Evolutionary conservation across 2,113 vertebrate species (phyloP), one percentile per base, ranked within the genome.

Genomic region (Regulus satrapa): DNA sequence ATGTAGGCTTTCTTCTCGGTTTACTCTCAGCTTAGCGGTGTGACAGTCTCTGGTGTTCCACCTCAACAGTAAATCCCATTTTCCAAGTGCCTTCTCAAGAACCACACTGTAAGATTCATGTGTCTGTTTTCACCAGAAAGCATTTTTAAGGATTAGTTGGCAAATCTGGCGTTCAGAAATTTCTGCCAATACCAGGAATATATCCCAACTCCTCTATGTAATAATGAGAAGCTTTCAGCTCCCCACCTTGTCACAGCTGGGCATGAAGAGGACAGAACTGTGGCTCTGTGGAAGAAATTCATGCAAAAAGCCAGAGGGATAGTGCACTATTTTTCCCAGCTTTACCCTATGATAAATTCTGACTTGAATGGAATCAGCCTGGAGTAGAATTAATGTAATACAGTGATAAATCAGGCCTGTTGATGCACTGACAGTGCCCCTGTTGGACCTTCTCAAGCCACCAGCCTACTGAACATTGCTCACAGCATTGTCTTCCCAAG

Each of bases 401-500:
- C 56, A 91, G 87, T 88, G 78, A 92, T 96, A 91, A 96, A 95
- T 96, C 94, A 95, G 54, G 67, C 63, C 87, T 69, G 89, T 72
- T 94, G 89, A 85, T 95, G 90, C 74, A 95, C 92, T 94, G 92
- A 95, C 92, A 91, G 81, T 92, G 96, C 74, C 94, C 71, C 91
- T 85, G 71, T 94, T 94, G 91, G 92, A 96, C 89, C 93, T 89
- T 94, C 82, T 72, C 14, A 21, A 91, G 77, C 71, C 40, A 15
- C 62, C 79, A 94, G 68, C 71, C 88, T 95, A 76, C 89, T 62
- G 81, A 95, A 85, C 54, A 69, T 34, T 79, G 78, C 93, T 95
- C 9, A 9, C 56, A 95, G 87, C 77, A 88, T 78, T 94, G 85
- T 96, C 89, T 93, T 97, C 88, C 92, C 85, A 83, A 93, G 92